A percentile compares a stretch with the other conserved stretches of the same genome.
Evolutionary conservation across 2,113 vertebrate genomes (phyloP).

Genomic region (Elaphurus davidianus): DNA sequence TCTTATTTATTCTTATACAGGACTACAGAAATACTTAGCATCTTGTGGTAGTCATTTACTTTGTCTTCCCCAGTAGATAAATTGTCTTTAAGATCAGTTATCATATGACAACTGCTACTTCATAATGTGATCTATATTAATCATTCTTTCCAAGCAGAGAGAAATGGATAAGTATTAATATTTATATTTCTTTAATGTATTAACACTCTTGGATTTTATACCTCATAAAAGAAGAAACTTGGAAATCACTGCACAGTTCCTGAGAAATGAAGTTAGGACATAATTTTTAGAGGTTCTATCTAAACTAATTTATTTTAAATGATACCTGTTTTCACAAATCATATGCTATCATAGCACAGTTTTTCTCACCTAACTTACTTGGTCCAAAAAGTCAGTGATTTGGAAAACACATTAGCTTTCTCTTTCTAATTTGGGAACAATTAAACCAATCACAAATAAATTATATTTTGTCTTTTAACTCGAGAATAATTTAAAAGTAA

Average conservation of each 20-base stretch:
- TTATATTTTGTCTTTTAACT: slow-evolving; percentile 37
- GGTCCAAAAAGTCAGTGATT: slow-evolving; percentile 39
- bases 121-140: neutral
- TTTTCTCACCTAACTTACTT: slow-evolving; percentile 36
- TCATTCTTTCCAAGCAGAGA: neutral
- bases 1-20: neutral
- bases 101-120: neutral
- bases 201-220: neutral
- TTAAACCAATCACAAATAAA: slow-evolving; percentile 62
- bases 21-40: neutral
- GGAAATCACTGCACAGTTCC: neutral
- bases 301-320: slow-evolving; percentile 22
- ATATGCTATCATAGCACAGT: neutral
- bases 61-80: neutral
- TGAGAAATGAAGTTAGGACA: neutral
- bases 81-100: neutral
- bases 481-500: neutral
- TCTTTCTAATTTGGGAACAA: slow-evolving; percentile 58
- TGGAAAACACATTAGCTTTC: slow-evolving; percentile 65
- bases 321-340: slow-evolving; percentile 37
- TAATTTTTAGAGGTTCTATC: neutral
- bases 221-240: neutral
- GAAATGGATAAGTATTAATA: neutral
- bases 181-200: neutral
- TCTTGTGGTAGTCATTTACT: neutral